These are phyloP conservation scores for Drosophila pseudotalamancana DNA, from an alignment of 2,888 invertebrate genomes.

Conservation along the genomic window DNA sequence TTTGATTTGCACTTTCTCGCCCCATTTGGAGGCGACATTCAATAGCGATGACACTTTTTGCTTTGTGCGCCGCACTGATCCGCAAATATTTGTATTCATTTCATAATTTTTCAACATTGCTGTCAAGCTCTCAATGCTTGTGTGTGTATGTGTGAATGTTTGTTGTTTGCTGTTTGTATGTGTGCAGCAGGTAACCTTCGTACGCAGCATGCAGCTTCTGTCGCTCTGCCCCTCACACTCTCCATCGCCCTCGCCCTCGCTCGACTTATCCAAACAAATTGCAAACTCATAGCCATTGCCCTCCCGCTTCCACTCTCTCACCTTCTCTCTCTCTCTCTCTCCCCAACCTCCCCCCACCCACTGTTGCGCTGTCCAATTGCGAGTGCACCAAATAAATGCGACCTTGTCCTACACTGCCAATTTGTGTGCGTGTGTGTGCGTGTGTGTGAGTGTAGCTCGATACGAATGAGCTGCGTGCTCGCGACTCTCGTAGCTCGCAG, in stretches of 20 bases:
- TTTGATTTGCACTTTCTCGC: constrained; percentile 65
- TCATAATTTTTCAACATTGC: constrained; percentile 64
- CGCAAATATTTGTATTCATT: constrained; percentile 74
- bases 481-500: constrained; percentile 19
- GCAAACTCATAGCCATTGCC: constrained; percentile 5
- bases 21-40: constrained; percentile 56
- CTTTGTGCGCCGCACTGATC: constrained; percentile 48
- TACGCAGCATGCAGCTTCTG: constrained; percentile 40
- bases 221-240: background rate
- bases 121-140: constrained; percentile 40
- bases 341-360: constrained; percentile 1
- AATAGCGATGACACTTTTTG: constrained; percentile 44
- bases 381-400: constrained; percentile 75
- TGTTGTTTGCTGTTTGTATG: constrained; percentile 19
- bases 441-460: constrained; percentile 39
- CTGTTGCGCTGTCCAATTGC: constrained; percentile 63
- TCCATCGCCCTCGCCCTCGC: background rate
- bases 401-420: constrained; percentile 78
- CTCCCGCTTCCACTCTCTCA: background rate
- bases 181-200: constrained; percentile 67
- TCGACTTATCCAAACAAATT: constrained; percentile 8
- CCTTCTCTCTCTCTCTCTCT: background rate
- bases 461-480: constrained; percentile 45
- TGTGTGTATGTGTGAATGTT: background rate
- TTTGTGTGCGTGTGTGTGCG: constrained; percentile 37